These are phyloP conservation scores for Leucoma salicis DNA, from an alignment of 2,888 invertebrate genomes.

Conservation along the genomic window DNA sequence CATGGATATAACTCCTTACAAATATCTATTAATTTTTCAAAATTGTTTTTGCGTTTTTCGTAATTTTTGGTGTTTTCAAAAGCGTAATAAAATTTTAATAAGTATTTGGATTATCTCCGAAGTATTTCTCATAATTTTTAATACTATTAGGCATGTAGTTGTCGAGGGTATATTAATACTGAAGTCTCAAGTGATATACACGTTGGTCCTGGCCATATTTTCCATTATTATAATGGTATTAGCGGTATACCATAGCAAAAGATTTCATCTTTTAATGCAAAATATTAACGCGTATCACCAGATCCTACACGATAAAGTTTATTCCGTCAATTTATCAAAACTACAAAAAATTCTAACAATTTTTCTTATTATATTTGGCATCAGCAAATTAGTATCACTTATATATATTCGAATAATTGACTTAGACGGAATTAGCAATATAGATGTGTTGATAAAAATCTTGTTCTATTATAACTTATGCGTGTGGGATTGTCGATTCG, in stretches of 20 bases:
- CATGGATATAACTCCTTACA: conserved; percentile 26
- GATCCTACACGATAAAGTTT: conserved; percentile 12
- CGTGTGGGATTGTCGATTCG: conserved; percentile 30
- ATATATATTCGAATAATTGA: too few relatives aligned
- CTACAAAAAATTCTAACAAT: conserved; percentile 11
- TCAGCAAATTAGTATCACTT: too few relatives aligned
- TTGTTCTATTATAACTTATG: conserved; percentile 9
- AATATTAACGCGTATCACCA: conserved; percentile 21
- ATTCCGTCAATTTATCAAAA: conserved; percentile 8
- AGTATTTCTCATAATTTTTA: too few relatives aligned
- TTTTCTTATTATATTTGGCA: background rate
- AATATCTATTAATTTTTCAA: conserved; percentile 27
- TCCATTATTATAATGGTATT: too few relatives aligned
- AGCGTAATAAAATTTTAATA: conserved; percentile 11
- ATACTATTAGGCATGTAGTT: too few relatives aligned
- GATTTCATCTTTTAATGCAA: conserved; percentile 14
- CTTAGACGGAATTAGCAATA: background rate
- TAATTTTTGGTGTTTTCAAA: conserved; percentile 24
- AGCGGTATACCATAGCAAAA: conserved; percentile 9
- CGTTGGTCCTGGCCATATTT: too few relatives aligned
- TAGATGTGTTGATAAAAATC: background rate
- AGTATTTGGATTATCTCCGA: conserved; percentile 10
- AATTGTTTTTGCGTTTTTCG: conserved; percentile 30
- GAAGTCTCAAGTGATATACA: too few relatives aligned
- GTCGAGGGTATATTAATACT: too few relatives aligned